These are phyloP conservation scores for Antechinus flavipes DNA, from an alignment of 2,113 vertebrate species.

Conservation along the genomic window DNA sequence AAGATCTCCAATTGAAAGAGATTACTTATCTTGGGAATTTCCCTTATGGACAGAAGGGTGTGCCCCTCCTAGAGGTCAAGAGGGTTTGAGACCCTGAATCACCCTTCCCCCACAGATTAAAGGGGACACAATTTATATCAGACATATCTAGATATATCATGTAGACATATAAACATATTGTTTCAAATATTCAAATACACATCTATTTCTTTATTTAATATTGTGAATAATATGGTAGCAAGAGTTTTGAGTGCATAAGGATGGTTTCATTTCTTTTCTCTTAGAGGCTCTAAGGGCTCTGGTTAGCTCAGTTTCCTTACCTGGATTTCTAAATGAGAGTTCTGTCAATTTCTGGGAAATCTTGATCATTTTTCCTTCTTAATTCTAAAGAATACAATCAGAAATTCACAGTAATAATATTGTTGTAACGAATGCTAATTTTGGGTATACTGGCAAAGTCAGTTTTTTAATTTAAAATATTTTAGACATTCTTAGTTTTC, in stretches of 20 bases:
- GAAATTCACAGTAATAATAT: neutral
- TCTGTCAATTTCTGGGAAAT: neutral
- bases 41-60: no score
- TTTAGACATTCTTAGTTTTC: neutral
- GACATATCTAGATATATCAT: no score
- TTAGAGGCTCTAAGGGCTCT: neutral
- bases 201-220: no score
- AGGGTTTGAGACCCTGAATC: no score
- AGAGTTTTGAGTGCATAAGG: neutral
- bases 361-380: neutral
- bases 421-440: neutral
- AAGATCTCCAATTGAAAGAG: no score
- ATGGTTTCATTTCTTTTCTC: neutral
- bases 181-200: no score
- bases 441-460: neutral
- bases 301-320: neutral
- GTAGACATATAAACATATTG: no score
- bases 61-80: no score
- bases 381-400: neutral
- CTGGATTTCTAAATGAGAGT: neutral
- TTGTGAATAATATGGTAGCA: neutral
- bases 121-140: no score
- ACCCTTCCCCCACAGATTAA: no score
- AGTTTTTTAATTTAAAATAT: neutral
- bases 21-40: no score